Evolutionary conservation across 2,113 vertebrate species (phyloP), one percentile per base, ranked within the genome.

Genomic region (Hypomesus transpacificus): DNA sequence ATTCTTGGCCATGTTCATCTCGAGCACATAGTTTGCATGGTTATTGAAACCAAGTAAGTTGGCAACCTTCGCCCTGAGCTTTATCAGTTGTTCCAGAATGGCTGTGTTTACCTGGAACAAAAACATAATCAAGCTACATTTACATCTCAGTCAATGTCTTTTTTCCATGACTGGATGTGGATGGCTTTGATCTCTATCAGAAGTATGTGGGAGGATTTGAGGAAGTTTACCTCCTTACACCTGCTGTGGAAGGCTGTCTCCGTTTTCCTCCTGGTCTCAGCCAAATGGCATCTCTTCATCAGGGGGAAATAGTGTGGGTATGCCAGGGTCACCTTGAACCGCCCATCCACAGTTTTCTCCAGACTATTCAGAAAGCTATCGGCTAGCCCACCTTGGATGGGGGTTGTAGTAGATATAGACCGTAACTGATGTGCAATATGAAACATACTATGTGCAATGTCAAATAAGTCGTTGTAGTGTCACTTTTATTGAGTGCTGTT

Each of bases 231-330:
- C 92, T 98, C 93, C 89, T 94, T 96, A 90, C 97, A 98, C 70
- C 95, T 92, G 0, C 94, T 95, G 76, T 98, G 93, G 89, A 98
- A 98, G 60, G 96, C 94, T 5, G 69, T 87, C 88, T 98, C 97
- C 94, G 98, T 93, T 87, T 90, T 95, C 77, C 89, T 93, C 84
- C 96, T 93, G 21, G 94, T 99, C 87, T 97, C 95, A 3, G 94
- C 92, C 79, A 95, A 76, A 76, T 93, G 91, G 81, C 96, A 98
- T 71, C 95, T 94, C 89, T 98, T 98, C 92, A 98, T 94, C 82
- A 97, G 81, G 20, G 96, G 95, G 86, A 92, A 96, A 89, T 98
- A 97, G 82, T 97, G 94, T 2, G 96, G 96, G 86, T 98, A 98
- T 53, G 95, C 94, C 68, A 99, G 91, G 1, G 95, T 97, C 73